Conservation (phyloP, 2,888 invertebrate species). For the Melikaiella ostensackeni region DNA sequence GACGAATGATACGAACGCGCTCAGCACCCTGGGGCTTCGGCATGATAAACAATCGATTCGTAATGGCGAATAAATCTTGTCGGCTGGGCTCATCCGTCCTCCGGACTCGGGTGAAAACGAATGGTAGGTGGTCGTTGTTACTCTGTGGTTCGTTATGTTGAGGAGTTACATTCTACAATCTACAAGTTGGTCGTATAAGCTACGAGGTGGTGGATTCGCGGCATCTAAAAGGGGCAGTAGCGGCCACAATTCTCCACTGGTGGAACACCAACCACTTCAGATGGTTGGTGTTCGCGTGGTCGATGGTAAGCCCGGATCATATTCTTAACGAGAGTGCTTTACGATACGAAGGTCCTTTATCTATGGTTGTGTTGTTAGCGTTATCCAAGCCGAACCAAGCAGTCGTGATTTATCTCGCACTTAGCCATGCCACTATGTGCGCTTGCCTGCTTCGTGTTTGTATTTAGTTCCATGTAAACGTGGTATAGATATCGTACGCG, state of each 20-base stretch:
- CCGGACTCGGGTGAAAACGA: constrained; percentile 52
- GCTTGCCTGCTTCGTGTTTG: constrained; percentile 50
- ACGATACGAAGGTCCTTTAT: constrained; percentile 73
- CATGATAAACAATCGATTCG: constrained; percentile 70
- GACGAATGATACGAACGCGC: constrained; percentile 45
- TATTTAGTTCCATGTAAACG: constrained; percentile 45
- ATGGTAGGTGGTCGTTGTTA: constrained; percentile 49
- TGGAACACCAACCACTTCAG: constrained; percentile 6
- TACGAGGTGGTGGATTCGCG: constrained; percentile 41
- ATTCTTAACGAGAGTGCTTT: constrained; percentile 77
- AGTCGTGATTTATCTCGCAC: constrained; percentile 76
- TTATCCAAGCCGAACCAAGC: constrained; percentile 68
- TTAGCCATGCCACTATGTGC: constrained; percentile 67
- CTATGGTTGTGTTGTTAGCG: constrained; percentile 74
- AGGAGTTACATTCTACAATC: constrained; percentile 40
- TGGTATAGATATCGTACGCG: constrained; percentile 50
- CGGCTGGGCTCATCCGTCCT: constrained; percentile 65
- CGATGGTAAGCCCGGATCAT: constrained; percentile 75
- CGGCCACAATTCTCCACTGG: constrained; percentile 49
- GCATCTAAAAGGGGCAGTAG: constrained; percentile 64
- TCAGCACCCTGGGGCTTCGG: constrained; percentile 48
- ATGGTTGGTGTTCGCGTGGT: constrained; percentile 60
- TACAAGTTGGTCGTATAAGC: constrained; percentile 53
- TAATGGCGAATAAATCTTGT: constrained; percentile 65
- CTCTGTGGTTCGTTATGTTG: constrained; percentile 65